Evolutionary conservation across 2,888 invertebrate genomes (phyloP), one percentile per base, ranked within the genome.

Genomic region (Pachliopta kotzebuea): DNA sequence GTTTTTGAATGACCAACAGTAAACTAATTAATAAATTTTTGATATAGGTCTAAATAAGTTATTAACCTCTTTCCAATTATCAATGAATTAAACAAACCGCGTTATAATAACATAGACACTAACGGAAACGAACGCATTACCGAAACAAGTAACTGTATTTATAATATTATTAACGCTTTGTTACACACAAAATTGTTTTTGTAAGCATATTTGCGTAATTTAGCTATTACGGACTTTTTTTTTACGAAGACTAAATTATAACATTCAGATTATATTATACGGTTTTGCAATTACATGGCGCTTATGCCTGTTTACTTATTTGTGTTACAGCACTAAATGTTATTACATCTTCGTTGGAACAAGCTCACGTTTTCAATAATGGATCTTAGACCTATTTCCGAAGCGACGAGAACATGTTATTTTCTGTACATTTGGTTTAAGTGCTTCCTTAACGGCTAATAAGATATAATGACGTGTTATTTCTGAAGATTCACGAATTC

Each of bases 401-500:
- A 72, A 72, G 72, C 78, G 76, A 77, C 72, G 75, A 75, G 80
- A 84, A 82, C 75, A 79, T 84, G 80, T 85, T 87, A 86, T 87
- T 88, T 85, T 82, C 83, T 79, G 77, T 84, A 84, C 85, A 83
- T 86, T 87, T 83, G 84, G 83, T 81, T 76, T 86, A 87, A 88
- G 86, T 86, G 86, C 84, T 86, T 88, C 86, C 88, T 87, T 84
- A 80, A 81, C 79, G 77, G 79, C 83, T 88, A 90, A 88, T 90
- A 86, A 86, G 85, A 84, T 76, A 83, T 88, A 89, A 90, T 89
- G 85, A 87, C 80, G 83, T 85, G 84, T 86, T 88, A 86, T 87
- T 89, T 89, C 80, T 85, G 84, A 85, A 85, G 86, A 88, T 89
- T 86, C 86, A 87, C 86, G 83, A 89, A 90, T 86, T 86, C 84